These are phyloP conservation scores for Karalla daura DNA, from an alignment of 2,797 vertebrate genomes.

Conservation along the genomic window DNA sequence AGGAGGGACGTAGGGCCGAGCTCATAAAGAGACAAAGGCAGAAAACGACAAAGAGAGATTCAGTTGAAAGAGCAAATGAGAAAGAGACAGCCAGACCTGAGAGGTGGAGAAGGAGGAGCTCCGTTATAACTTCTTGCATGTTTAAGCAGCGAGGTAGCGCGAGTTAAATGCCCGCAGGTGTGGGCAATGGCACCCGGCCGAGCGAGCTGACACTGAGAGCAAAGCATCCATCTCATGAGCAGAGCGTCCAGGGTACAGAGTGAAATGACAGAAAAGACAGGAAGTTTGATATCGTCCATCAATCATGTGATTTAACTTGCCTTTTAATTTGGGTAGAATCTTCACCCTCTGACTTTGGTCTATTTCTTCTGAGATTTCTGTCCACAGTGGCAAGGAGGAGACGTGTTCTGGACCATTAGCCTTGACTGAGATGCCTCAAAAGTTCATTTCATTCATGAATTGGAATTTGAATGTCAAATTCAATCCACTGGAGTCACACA, in stretches of 20 bases:
- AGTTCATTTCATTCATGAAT: no score
- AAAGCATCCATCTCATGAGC: neutral
- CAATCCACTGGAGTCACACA: no score
- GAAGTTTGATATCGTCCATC: no score
- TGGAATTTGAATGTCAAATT: neutral
- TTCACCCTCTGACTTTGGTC: neutral
- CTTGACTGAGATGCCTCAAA: neutral
- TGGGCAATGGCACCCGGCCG: conserved; percentile 4
- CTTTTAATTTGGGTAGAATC: neutral
- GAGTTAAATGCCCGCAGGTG: conserved; percentile 55
- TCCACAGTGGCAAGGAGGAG: no score
- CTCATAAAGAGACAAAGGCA: conserved; percentile 40
- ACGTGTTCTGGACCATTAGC: no score
- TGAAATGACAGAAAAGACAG: neutral
- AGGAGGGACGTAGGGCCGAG: conserved; percentile 7
- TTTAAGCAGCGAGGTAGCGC: conserved; percentile 62
- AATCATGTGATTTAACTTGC: neutral
- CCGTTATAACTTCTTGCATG: conserved; percentile 74
- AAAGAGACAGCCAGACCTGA: conserved; percentile 19
- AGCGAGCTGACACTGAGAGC: conserved; percentile 41
- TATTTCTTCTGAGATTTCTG: neutral
- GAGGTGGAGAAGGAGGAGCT: conserved; percentile 25
- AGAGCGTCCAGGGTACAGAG: neutral
- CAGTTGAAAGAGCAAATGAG: conserved; percentile 48
- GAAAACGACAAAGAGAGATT: conserved; percentile 16